Evolutionary conservation across 2,888 invertebrate species (phyloP), one percentile per base, ranked within the genome.

Genomic region (Volucella bombylans): DNA sequence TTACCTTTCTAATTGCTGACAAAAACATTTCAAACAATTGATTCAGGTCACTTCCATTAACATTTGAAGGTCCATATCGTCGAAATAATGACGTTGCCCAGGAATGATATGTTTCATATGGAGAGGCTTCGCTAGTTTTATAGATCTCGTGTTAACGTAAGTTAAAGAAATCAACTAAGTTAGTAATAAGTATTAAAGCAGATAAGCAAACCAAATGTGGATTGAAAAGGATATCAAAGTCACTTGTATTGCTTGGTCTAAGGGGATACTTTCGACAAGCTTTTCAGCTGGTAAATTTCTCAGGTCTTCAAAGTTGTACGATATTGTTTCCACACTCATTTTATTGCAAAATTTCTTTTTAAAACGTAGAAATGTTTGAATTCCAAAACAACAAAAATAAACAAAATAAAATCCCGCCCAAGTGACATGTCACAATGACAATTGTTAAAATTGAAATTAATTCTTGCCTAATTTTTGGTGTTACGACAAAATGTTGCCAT

Each of bases 221-320:
- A 57, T 65, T 54, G 10, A 67, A 82, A 82, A 82, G 82, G 82
- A 82, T 82, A 82, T 82, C 10, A 82, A 8, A 39, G 76, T 72
- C 18, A 49, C 31, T 67, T 82, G 15, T 4, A 82, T 55, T n/a
- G 76, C 76, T 23, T 31, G 39, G 4, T 61, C 31, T 38, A 38
- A n/a, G 4, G 71, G 39, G 4, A 77, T 49, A 0, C 15, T 23
- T 67, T 77, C 49, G 11, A 23, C 8, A 1, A 47, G 12, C 45
- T 57, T 68, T 43, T 10, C 14, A 38, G 18, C 50, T 0, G 81
- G 31, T 0, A 57, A 50, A 11, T 57, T 43, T 43, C 18, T 54
- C 0, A 76, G 23, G 41, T 65, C 64, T 31, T 31, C n/a, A 4
- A 81, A 74, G 18, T n/a, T 52, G 3, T 59, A 15, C 15, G 31